Evolutionary conservation across 2,113 vertebrate genomes (phyloP), one percentile per base, ranked within the genome.

Genomic region (Gymnocephalus cernua): DNA sequence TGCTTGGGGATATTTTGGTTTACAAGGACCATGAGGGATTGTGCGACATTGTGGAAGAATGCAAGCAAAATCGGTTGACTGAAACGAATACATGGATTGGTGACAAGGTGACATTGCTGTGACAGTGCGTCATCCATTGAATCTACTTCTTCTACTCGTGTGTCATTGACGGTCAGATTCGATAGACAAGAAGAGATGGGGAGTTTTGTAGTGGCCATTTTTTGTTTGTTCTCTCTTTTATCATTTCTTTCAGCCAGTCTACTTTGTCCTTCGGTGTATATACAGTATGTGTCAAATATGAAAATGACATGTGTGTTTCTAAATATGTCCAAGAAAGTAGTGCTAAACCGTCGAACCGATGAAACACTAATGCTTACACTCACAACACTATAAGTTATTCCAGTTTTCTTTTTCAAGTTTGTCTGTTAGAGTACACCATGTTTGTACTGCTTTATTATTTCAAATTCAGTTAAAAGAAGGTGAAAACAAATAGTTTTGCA

Each of bases 401-500:
- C 45, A 80, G 47, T 65, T 61, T 67, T 70, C 27, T 23, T 69
- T 64, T 56, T 35, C 23, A 61, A 64, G 32, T 79, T 63, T 84
- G 57, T 86, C 48, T 63, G 74, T 87, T 65, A 41, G 2, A 41
- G 38, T 41, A 57, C 68, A 71, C 57, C 8, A 27, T 67, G 61
- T 74, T 67, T 74, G 61, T 77, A 69, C 62, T 73, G 74, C 72
- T 84, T 14, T 29, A 63, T 54, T 65, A 77, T 83, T 83, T 87
- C 51, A 63, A 27, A 67, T 78, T 84, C 68, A 57, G 54, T 86
- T 77, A 61, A 80, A 74, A 82, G 35, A 72, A 89, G 53, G 47
- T 65, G 18, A 83, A 74, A 88, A 81, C 48, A 79, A 71, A 57
- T 62, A 32, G 65, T 80, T 87, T 86, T 89, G 90, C 90, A 94